A percentile compares a stretch with the other conserved stretches of the same genome.
Evolutionary conservation across 1,140 invertebrate species (phyloP).

Genomic region (Drosophila elegans): DNA sequence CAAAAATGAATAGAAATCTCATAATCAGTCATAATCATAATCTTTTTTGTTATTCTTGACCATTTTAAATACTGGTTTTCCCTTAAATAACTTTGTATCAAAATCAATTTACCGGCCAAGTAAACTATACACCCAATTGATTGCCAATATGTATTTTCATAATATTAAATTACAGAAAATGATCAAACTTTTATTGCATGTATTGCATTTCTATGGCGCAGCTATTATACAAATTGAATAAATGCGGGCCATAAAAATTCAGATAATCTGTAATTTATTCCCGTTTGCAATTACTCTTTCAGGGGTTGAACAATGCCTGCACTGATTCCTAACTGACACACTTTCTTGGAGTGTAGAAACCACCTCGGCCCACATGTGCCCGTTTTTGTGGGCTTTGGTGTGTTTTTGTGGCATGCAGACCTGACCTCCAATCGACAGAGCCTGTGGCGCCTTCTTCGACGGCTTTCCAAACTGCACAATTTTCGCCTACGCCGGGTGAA

Average conservation of each 20-base stretch:
- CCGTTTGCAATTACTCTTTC: constrained; percentile 26
- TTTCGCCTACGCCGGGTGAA: constrained; percentile 67
- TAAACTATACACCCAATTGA: background rate
- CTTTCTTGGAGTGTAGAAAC: constrained; percentile 48
- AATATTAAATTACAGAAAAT: constrained; percentile 7
- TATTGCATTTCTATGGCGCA: background rate
- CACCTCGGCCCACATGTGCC: constrained; percentile 27
- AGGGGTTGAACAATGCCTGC: constrained; percentile 19
- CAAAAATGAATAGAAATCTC: no score
- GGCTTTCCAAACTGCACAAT: constrained; percentile 72
- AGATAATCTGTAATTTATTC: constrained; percentile 45
- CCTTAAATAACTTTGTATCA: no score
- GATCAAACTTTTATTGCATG: constrained; percentile 1
- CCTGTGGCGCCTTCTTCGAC: constrained; percentile 64
- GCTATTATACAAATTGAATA: constrained; percentile 28
- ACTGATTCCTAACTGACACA: constrained; percentile 43
- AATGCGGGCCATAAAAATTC: constrained; percentile 11
- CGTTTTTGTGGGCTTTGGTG: constrained; percentile 13
- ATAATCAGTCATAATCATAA: no score
- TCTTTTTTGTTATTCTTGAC: no score
- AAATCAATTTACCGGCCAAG: background rate
- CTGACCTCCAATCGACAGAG: constrained; percentile 52
- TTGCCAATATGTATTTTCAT: background rate
- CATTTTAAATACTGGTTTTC: no score
- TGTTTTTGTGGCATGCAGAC: constrained; percentile 19